Evolutionary conservation across 2,888 invertebrate genomes (phyloP), one percentile per base, ranked within the genome.

Genomic region (Magallana nippona): DNA sequence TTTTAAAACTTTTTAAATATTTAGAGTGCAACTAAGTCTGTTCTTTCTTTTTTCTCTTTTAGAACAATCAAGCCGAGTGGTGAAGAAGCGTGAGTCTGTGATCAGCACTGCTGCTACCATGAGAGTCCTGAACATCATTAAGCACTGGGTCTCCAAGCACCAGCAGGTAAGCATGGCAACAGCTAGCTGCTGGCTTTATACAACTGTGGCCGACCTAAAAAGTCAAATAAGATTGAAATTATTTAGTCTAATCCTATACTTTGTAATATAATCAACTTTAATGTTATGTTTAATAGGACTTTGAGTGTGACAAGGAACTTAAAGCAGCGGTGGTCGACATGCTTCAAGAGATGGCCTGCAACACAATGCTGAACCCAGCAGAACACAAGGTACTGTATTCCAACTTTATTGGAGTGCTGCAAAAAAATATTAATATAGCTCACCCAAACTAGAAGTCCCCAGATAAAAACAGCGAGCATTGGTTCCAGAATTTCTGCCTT

Each of bases 61-160:
- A 78, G 78, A 78, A 78, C 78, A 78, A 55, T 78, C 78, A 78
- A 78, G 78, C 27, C 84, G 89, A 71, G 71, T 91, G 63, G 89
- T 90, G 84, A 93, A 92, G 90, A 94, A 94, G 87, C 88, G 94
- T 58, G 93, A 93, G 84, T 94, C 94, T 82, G 94, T 94, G 77
- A 97, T 98, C 93, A 97, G 97, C 77, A 97, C 97, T 8, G 98
- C 98, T n/a, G 98, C 98, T 83, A 98, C 98, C 0, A 98, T 98
- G 98, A 95, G 98, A 86, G 98, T 98, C 0, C 95, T 98, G 0
- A 98, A 97, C 93, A 98, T 98, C 1, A 95, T 98, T 79, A 96
- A 97, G 86, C 98, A 98, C 93, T 98, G 98, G 98, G 96, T 94
- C 27, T 93, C 94, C 1, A 98, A 98, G 94, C 98, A 98, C 93